Conservation (phyloP, 2,888 invertebrate species). For the Netelia melanura region DNA sequence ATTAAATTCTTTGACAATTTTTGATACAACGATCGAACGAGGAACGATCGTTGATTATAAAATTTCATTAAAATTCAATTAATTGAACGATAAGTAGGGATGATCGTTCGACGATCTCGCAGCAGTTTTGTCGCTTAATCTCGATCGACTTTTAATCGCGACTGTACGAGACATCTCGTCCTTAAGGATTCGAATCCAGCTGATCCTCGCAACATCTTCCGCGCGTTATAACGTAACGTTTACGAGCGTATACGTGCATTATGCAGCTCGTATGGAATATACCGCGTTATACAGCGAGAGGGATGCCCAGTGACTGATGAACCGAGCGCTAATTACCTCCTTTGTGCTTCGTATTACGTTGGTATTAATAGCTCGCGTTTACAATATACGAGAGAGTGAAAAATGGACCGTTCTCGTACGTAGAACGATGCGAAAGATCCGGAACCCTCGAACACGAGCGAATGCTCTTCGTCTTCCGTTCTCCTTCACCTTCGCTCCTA, state of each 20-base stretch:
- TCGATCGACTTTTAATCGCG: background rate
- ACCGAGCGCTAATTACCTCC: constrained; percentile 83
- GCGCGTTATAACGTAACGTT: constrained; percentile 59
- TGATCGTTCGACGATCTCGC: background rate
- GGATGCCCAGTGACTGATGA: constrained; percentile 80
- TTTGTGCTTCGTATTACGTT: constrained; percentile 80
- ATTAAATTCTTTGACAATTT: background rate
- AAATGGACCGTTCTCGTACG: constrained; percentile 77
- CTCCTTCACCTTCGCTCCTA: background rate
- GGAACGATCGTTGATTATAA: no score
- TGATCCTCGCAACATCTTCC: constrained; percentile 23
- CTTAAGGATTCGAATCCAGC: constrained; percentile 2
- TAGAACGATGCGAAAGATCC: background rate
- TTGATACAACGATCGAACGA: no score
- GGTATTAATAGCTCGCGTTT: constrained; percentile 83
- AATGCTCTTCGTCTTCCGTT: background rate
- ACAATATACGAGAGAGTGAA: constrained; percentile 81
- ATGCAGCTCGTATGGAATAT: constrained; percentile 12
- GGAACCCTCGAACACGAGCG: background rate
- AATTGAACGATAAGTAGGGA: background rate
- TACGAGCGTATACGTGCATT: constrained; percentile 23
- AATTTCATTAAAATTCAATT: background rate
- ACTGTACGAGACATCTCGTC: background rate
- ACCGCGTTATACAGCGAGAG: constrained; percentile 48
- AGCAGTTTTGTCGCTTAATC: background rate